Conservation (phyloP, 2,113 vertebrate genomes). For the Oenanthe oenanthe region DNA sequence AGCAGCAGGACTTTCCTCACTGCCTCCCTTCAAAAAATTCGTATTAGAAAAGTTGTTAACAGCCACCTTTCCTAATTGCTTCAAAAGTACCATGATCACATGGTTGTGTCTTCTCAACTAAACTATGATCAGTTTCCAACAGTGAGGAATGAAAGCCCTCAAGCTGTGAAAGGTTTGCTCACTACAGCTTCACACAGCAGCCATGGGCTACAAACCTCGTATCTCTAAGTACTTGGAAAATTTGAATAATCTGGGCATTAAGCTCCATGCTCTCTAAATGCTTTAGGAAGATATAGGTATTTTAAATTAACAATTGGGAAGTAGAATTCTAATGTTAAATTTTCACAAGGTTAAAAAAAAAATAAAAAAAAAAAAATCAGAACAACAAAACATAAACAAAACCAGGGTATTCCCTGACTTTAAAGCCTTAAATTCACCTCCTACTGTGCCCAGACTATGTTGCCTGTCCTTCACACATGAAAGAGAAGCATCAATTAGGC, state of each 20-base stretch:
- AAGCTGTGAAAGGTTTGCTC: background rate
- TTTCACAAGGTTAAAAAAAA: background rate
- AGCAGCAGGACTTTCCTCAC: background rate
- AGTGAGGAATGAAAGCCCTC: background rate
- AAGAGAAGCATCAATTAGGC: background rate
- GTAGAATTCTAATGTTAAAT: background rate
- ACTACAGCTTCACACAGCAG: background rate
- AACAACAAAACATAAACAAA: background rate
- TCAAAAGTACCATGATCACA: background rate
- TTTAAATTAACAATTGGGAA: background rate
- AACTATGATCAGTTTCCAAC: background rate
- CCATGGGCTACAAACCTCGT: fast-evolving
- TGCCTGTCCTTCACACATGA: background rate
- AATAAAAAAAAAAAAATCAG: background rate
- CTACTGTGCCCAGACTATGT: too few species aligned
- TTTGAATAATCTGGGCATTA: background rate
- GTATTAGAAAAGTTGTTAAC: background rate
- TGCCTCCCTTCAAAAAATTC: background rate
- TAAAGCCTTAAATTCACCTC: background rate
- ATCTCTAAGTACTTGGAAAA: background rate
- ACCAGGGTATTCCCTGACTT: background rate
- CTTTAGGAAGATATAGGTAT: background rate
- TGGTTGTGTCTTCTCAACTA: background rate
- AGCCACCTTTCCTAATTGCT: background rate
- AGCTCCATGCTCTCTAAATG: background rate